A percentile compares a stretch with the other conserved stretches of the same genome.
These are phyloP conservation scores for Oreochromis grahami DNA, from an alignment of 2,797 vertebrate genomes.

Conservation along the genomic window DNA sequence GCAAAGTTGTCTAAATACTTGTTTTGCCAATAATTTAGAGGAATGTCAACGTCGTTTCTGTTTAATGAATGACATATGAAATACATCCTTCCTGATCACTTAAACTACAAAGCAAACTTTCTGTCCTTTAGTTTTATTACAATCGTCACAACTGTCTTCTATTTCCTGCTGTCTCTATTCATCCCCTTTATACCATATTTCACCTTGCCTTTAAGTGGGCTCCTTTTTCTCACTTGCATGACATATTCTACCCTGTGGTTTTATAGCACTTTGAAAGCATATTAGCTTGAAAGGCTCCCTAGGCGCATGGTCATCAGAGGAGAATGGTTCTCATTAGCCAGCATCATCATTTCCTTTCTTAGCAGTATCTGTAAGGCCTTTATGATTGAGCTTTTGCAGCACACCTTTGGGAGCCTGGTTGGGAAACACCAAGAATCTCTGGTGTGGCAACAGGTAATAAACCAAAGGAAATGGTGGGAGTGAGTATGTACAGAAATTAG, in stretches of 20 bases:
- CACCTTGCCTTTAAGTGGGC: not conserved
- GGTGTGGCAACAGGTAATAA: slow-evolving; percentile 42
- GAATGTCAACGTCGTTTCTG: not conserved
- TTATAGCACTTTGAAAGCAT: slow-evolving; percentile 50
- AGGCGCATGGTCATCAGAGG: slow-evolving; percentile 51
- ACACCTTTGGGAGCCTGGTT: slow-evolving; percentile 37
- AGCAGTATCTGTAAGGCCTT: slow-evolving; percentile 45
- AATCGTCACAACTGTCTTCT: not conserved
- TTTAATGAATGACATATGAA: not conserved
- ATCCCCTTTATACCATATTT: not conserved
- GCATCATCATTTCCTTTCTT: slow-evolving; percentile 66
- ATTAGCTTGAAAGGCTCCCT: slow-evolving; percentile 62
- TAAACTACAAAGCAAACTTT: not conserved
- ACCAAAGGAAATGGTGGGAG: slow-evolving; percentile 27
- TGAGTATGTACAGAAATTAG: slow-evolving; percentile 11
- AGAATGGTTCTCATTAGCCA: slow-evolving; percentile 66
- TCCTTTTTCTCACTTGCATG: slow-evolving; percentile 7
- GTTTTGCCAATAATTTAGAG: not conserved
- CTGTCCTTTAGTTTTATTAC: not conserved
- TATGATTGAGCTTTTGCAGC: slow-evolving; percentile 52
- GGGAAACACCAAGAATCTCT: slow-evolving; percentile 31
- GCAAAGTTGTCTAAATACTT: not conserved
- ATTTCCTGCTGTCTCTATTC: not conserved
- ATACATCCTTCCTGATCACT: not conserved
- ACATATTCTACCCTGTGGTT: slow-evolving; percentile 45